phyloP scores from a whole-genome alignment of 2,888 invertebrate genomes.

The Macropis europaea region DNA sequence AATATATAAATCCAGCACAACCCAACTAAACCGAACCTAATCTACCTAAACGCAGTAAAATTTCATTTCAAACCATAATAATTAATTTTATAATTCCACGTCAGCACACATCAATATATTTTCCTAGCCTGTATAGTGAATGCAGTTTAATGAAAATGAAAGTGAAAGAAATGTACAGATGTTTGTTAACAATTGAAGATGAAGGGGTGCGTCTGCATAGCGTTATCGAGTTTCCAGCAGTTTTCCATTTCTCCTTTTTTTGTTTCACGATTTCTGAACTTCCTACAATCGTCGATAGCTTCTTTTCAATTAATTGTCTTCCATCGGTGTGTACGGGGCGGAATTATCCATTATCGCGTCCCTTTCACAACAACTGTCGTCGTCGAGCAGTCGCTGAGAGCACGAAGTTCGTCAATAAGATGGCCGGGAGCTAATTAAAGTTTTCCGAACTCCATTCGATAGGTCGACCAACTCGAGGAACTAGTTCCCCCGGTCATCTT shows the following conservation, averaged over 20 bases:
- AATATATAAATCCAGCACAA: too few species aligned
- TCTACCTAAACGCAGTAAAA: too few species aligned
- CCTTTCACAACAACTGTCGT: conserved; percentile 8
- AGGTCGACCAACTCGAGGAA: conserved; percentile 8
- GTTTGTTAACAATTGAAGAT: too few species aligned
- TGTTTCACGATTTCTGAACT: too few species aligned
- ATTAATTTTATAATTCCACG: too few species aligned
- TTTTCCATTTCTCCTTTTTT: neutral
- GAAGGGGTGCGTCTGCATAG: too few species aligned
- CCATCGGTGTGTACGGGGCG: neutral
- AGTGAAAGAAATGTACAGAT: too few species aligned
- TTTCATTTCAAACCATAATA: too few species aligned
- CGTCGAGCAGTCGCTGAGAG: neutral
- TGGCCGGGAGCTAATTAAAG: conserved; percentile 71
- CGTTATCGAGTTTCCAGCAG: neutral
- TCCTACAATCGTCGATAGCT: neutral
- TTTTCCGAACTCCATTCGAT: conserved; percentile 61
- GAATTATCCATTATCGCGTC: conserved; percentile 22
- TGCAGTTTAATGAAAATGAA: too few species aligned
- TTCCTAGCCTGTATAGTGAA: too few species aligned
- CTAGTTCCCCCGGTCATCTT: conserved; percentile 24
- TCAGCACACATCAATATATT: too few species aligned
- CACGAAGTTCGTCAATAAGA: conserved; percentile 66
- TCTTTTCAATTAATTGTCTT: conserved; percentile 47
- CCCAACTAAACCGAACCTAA: too few species aligned